Conservation (phyloP, 2,797 vertebrate species). For the Toxotes lorentzi region DNA sequence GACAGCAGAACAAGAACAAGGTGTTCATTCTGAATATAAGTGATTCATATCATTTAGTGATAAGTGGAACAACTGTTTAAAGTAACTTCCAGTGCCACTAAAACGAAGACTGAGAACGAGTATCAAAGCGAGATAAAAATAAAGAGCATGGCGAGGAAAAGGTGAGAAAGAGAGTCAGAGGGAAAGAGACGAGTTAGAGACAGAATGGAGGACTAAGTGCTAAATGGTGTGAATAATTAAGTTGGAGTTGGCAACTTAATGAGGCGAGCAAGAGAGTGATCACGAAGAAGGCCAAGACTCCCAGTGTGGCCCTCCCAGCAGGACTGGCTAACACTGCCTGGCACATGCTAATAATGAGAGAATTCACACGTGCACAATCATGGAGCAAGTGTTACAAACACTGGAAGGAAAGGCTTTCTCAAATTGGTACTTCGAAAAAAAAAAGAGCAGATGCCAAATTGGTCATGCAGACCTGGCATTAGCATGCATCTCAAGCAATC, state of each 20-base stretch:
- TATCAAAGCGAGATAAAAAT: background rate
- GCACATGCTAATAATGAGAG: conserved; percentile 61
- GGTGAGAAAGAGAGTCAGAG: conserved; percentile 10
- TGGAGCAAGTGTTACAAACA: conserved; percentile 15
- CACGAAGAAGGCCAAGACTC: conserved; percentile 70
- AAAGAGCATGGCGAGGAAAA: conserved; percentile 16
- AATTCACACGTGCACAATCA: conserved; percentile 40
- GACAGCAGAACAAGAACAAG: conserved; percentile 6
- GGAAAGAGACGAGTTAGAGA: conserved; percentile 36
- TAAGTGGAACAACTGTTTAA: conserved; percentile 4
- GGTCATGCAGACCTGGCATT: too few species aligned
- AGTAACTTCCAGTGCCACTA: background rate
- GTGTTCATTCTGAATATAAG: conserved; percentile 1
- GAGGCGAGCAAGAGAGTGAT: conserved; percentile 86
- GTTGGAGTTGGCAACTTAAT: conserved; percentile 90
- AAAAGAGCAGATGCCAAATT: background rate
- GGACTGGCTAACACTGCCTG: conserved; percentile 74
- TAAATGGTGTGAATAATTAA: conserved; percentile 94
- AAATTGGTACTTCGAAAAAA: conserved; percentile 21
- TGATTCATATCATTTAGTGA: background rate
- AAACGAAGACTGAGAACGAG: conserved; percentile 9
- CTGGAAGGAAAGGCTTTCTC: conserved; percentile 11
- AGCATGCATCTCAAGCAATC: too few species aligned
- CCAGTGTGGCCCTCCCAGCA: conserved; percentile 78
- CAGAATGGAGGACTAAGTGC: conserved; percentile 89